These are phyloP conservation scores for Drosophila subobscura DNA, from an alignment of 1,140 invertebrate genomes.

Conservation along the genomic window DNA sequence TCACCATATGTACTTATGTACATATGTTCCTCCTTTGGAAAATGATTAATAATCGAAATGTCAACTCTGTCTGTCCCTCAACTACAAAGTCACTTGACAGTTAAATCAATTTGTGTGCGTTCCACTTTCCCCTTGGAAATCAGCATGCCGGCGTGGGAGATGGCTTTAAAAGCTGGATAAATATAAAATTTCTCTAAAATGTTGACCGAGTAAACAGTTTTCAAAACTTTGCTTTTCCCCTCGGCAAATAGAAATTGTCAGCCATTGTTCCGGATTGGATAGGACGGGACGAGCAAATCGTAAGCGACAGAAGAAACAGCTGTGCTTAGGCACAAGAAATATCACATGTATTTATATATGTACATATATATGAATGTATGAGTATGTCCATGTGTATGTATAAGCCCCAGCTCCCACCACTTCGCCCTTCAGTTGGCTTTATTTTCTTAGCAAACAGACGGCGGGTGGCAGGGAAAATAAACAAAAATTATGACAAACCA, in stretches of 20 bases:
- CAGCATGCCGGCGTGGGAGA: slow-evolving; percentile 31
- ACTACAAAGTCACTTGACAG: slow-evolving; percentile 78
- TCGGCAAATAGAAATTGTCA: slow-evolving; percentile 40
- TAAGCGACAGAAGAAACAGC: slow-evolving; percentile 55
- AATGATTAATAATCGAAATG: slow-evolving; percentile 82
- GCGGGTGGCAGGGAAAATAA: slow-evolving; percentile 68
- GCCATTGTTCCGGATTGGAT: slow-evolving; percentile 36
- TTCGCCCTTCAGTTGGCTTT: slow-evolving; percentile 40
- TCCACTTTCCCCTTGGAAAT: slow-evolving; percentile 36
- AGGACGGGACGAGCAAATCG: slow-evolving; percentile 51
- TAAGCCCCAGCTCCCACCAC: slow-evolving; percentile 18
- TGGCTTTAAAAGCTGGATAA: slow-evolving; percentile 35
- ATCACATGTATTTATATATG: slow-evolving; percentile 14
- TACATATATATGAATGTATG: background rate
- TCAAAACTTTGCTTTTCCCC: slow-evolving; percentile 58
- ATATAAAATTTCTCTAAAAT: slow-evolving; percentile 53
- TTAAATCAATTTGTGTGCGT: slow-evolving; percentile 73
- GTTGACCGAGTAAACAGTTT: slow-evolving; percentile 62
- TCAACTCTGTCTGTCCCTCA: slow-evolving; percentile 66
- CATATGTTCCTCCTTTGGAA: slow-evolving; percentile 22
- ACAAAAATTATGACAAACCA: slow-evolving; percentile 77
- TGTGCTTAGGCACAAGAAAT: slow-evolving; percentile 43
- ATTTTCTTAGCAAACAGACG: slow-evolving; percentile 67
- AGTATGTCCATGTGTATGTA: slow-evolving; percentile 4
- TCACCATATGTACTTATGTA: background rate